A percentile compares a stretch with the other conserved stretches of the same genome.
phyloP scores from a whole-genome alignment of 2,113 vertebrate species.

The Eubucco bourcierii region DNA sequence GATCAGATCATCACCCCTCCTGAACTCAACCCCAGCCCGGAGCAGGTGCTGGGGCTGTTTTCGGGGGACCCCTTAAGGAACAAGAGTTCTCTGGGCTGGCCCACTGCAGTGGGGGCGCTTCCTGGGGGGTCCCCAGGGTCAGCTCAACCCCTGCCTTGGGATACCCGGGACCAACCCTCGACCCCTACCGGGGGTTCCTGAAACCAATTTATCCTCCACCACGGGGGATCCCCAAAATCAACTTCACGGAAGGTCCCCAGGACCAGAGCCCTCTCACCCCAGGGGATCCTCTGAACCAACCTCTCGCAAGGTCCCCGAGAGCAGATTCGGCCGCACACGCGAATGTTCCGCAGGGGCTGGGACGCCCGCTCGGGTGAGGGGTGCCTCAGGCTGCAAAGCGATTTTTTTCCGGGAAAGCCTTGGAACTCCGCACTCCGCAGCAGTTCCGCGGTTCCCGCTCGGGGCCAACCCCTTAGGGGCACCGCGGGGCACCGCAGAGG shows the following conservation, averaged over 20 bases:
- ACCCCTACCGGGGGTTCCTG: neutral
- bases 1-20: neutral
- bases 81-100: neutral
- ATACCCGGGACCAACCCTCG: too few relatives aligned
- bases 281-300: neutral
- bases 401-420: neutral
- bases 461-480: neutral
- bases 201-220: accelerated
- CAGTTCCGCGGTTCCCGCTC: neutral
- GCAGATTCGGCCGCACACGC: neutral
- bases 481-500: neutral
- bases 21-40: neutral
- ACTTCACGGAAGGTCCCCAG: too few relatives aligned
- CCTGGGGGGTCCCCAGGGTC: neutral
- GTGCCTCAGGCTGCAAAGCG: accelerated
- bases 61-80: neutral
- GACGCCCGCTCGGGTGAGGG: accelerated
- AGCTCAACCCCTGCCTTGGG: too few relatives aligned
- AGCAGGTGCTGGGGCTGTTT: too few relatives aligned
- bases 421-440: neutral
- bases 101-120: neutral
- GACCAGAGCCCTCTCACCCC: too few relatives aligned
- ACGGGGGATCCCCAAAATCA: too few relatives aligned
- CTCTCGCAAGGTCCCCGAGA: too few relatives aligned
- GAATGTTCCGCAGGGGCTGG: neutral